phyloP scores from a whole-genome alignment of 2,113 vertebrate species.

The Microtus pennsylvanicus region DNA sequence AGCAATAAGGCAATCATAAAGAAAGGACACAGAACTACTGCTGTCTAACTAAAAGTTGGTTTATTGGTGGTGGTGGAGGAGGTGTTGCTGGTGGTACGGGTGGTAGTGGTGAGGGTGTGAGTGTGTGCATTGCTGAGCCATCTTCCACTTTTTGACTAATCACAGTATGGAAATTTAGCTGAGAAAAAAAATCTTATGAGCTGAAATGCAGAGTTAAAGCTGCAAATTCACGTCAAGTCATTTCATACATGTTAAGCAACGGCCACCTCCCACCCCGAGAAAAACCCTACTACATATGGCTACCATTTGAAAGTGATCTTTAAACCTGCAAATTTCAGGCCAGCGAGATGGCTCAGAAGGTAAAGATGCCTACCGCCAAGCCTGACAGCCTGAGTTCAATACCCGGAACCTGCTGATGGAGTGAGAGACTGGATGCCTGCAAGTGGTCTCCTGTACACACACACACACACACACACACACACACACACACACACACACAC shows the following conservation, averaged over 20 bases:
- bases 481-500: neutral
- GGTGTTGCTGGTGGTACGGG: neutral
- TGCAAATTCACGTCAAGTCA: slow-evolving; percentile 57
- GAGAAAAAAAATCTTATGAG: slow-evolving; percentile 58
- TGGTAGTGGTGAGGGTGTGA: neutral
- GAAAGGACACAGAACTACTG: neutral
- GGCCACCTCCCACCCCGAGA: neutral
- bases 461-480: neutral
- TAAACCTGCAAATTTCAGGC: slow-evolving; percentile 48
- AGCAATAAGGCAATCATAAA: slow-evolving; percentile 60
- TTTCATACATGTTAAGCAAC: slow-evolving; percentile 50
- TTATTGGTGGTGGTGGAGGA: neutral
- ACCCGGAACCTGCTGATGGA: neutral
- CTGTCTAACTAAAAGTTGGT: neutral
- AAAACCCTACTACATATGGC: neutral
- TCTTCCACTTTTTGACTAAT: slow-evolving; percentile 55
- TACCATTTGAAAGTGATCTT: slow-evolving; percentile 53
- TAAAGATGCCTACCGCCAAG: neutral
- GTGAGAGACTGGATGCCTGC: neutral
- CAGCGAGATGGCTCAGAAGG: too few species aligned
- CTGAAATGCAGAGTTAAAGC: slow-evolving; percentile 47
- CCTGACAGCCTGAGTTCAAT: neutral
- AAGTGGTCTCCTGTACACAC: neutral
- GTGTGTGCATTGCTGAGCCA: neutral
- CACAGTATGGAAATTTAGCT: slow-evolving; percentile 55